Percentiles rank a stretch among this genome's conserved stretches.
These are phyloP conservation scores for Oryzias curvinotus DNA, from an alignment of 2,113 vertebrate genomes.

Conservation along the genomic window DNA sequence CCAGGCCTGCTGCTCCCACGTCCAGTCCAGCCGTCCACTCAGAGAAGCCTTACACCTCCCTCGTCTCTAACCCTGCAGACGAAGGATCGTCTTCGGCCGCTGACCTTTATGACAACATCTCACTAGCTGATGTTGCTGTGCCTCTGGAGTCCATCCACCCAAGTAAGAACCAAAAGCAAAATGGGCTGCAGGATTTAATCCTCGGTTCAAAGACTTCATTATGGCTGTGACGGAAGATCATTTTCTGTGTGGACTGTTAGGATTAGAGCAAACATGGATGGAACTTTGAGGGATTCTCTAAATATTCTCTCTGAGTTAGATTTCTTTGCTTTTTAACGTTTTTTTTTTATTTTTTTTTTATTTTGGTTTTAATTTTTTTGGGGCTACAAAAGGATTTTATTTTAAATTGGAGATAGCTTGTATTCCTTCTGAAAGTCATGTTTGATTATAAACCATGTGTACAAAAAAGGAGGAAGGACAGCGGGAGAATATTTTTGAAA, in stretches of 20 bases:
- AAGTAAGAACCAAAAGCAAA: slow-evolving; percentile 78
- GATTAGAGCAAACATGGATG: too few relatives aligned
- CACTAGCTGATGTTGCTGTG: slow-evolving; percentile 84
- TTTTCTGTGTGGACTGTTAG: too few relatives aligned
- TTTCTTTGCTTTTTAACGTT: background rate
- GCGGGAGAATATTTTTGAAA: background rate
- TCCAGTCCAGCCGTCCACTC: slow-evolving; percentile 36
- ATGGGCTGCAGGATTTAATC: background rate
- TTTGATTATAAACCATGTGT: too few relatives aligned
- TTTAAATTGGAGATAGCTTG: too few relatives aligned
- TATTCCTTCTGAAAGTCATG: too few relatives aligned
- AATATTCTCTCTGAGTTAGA: background rate
- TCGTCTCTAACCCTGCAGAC: slow-evolving; percentile 51
- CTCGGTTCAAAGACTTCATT: background rate
- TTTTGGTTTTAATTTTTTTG: too few relatives aligned
- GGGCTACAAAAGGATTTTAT: too few relatives aligned
- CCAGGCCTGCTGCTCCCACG: slow-evolving; percentile 4
- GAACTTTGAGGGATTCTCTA: too few relatives aligned
- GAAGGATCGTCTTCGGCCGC: slow-evolving; percentile 41
- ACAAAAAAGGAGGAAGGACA: background rate
- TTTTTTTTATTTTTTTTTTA: too few relatives aligned
- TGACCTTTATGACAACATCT: slow-evolving; percentile 72
- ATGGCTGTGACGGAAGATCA: background rate
- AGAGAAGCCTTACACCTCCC: slow-evolving; percentile 54
- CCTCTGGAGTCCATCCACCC: slow-evolving; percentile 95